Conservation (phyloP, 2,113 vertebrate genomes). For the Chrysemys picta region DNA sequence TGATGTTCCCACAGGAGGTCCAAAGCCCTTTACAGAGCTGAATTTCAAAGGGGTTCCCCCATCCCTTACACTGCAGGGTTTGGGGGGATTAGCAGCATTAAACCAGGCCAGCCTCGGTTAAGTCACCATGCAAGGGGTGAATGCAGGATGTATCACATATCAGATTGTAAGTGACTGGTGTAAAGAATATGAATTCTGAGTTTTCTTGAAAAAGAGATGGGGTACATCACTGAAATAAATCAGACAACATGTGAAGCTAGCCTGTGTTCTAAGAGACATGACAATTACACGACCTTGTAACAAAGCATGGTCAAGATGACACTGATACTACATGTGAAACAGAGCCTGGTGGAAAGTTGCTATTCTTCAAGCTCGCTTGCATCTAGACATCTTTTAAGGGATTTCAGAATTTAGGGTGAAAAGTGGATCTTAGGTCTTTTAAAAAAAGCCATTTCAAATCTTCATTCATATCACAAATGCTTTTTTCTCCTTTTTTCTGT, state of each 20-base stretch:
- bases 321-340: slow-evolving; percentile 32
- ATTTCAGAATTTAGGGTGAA: slow-evolving; percentile 62
- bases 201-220: background rate
- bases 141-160: background rate
- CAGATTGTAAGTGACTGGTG: background rate
- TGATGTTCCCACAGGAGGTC: background rate
- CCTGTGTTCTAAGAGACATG: slow-evolving; percentile 4
- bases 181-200: background rate
- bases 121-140: background rate
- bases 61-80: background rate
- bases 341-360: slow-evolving; percentile 48
- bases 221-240: slow-evolving; percentile 43
- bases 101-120: background rate
- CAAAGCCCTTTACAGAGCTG: background rate
- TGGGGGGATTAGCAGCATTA: background rate
- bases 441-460: slow-evolving; percentile 63
- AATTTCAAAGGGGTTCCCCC: accelerated
- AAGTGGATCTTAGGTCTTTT: slow-evolving; percentile 65
- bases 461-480: slow-evolving; percentile 59
- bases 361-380: slow-evolving; percentile 56
- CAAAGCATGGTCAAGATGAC: slow-evolving; percentile 64
- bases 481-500: slow-evolving; percentile 52
- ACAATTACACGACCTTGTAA: slow-evolving; percentile 53
- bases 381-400: slow-evolving; percentile 62
- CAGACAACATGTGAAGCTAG: slow-evolving; percentile 38